Evolutionary conservation across 2,797 vertebrate genomes (phyloP).

Genomic region (Borostomias antarcticus): DNA sequence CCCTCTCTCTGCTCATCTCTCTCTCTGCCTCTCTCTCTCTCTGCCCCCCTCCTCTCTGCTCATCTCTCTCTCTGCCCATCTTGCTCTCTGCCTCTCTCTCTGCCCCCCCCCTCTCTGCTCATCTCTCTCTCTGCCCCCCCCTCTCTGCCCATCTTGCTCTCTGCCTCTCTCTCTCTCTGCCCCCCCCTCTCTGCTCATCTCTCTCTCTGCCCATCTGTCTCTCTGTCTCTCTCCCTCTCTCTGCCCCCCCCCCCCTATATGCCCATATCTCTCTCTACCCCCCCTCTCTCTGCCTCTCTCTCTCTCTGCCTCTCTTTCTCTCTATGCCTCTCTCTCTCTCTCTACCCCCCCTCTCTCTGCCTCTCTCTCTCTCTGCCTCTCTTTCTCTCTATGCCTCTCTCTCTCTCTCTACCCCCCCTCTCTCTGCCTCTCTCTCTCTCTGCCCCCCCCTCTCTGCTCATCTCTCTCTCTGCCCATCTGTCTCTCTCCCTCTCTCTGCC

Average conservation of each 20-base stretch:
- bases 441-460: constrained; percentile 15
- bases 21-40: neutral
- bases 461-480: constrained; percentile 14
- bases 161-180: constrained; percentile 40
- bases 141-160: too few relatives aligned
- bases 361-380: too few relatives aligned
- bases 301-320: too few relatives aligned
- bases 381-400: too few relatives aligned
- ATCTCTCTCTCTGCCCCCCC: constrained; percentile 1
- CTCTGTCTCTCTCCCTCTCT: constrained; percentile 41
- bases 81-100: neutral
- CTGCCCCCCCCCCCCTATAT: neutral
- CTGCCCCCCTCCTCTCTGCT: constrained; percentile 30
- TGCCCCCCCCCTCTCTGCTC: too few relatives aligned
- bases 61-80: neutral
- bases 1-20: too few relatives aligned
- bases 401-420: too few relatives aligned
- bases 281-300: too few relatives aligned
- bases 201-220: neutral
- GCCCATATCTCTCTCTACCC: constrained; percentile 21
- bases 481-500: constrained; percentile 52
- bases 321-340: too few relatives aligned
- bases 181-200: constrained; percentile 49
- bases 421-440: neutral
- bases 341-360: too few relatives aligned